A percentile compares a stretch with the other conserved stretches of the same genome.
Evolutionary conservation across 2,888 invertebrate species (phyloP).

Genomic region (Drosophila falleni): DNA sequence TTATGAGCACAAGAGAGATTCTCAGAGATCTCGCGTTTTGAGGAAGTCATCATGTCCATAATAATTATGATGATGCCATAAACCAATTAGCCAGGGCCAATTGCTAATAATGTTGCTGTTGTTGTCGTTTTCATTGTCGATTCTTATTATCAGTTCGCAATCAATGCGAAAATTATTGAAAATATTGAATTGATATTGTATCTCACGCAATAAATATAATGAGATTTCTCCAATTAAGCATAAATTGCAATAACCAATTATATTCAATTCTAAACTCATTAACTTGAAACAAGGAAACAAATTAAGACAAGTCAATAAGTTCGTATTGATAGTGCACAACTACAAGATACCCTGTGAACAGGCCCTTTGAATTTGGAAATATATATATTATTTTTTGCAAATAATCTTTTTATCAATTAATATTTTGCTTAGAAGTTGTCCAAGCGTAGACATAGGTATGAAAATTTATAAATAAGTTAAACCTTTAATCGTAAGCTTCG

Average conservation of each 20-base stretch:
- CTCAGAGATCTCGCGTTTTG: background rate
- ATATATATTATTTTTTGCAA: too few species aligned
- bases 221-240: constrained; percentile 8
- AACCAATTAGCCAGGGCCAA: constrained; percentile 25
- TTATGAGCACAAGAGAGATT: constrained; percentile 12
- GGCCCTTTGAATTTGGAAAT: background rate
- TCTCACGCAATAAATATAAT: constrained; percentile 19
- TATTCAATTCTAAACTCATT: constrained; percentile 19
- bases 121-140: constrained; percentile 7
- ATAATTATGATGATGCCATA: constrained; percentile 12
- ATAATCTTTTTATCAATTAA: too few species aligned
- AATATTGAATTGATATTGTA: constrained; percentile 13
- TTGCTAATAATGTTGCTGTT: constrained; percentile 16
- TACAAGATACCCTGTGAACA: background rate
- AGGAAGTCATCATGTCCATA: constrained; percentile 17
- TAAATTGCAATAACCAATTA: constrained; percentile 14
- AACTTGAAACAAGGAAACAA: constrained; percentile 8
- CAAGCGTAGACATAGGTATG: too few species aligned
- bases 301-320: background rate
- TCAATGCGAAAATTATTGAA: constrained; percentile 14
- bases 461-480: too few species aligned
- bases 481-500: too few species aligned
- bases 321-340: background rate
- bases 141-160: constrained; percentile 25
- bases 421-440: too few species aligned